These are phyloP conservation scores for Anthophora plumipes DNA, from an alignment of 2,888 invertebrate species.

Conservation along the genomic window DNA sequence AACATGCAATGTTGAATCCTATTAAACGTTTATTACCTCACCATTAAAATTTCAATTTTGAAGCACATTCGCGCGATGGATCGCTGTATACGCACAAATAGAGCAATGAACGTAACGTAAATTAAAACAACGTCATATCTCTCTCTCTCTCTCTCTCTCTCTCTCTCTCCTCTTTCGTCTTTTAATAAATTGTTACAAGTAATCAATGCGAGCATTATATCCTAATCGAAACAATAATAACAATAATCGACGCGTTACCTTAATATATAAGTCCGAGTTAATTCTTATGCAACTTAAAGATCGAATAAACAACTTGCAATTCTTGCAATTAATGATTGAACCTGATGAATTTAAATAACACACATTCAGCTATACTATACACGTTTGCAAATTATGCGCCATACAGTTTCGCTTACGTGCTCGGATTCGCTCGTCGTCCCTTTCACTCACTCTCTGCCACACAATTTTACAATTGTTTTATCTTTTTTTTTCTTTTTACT, in stretches of 20 bases:
- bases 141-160: conserved; percentile 6
- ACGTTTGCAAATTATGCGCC: conserved; percentile 43
- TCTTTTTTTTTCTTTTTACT: not conserved
- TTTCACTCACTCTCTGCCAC: conserved; percentile 30
- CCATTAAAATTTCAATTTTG: conserved; percentile 68
- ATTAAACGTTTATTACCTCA: conserved; percentile 75
- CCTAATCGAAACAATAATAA: conserved; percentile 41
- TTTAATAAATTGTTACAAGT: conserved; percentile 36
- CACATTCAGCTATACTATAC: conserved; percentile 30
- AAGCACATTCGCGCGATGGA: conserved; percentile 63
- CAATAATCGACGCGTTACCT: conserved; percentile 55
- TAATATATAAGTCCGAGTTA: conserved; percentile 41
- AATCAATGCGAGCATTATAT: conserved; percentile 34
- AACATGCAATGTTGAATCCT: conserved; percentile 59
- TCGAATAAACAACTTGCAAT: not conserved
- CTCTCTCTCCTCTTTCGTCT: conserved; percentile 22
- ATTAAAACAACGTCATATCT: conserved; percentile 48
- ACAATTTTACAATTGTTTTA: conserved; percentile 53
- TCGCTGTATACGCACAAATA: conserved; percentile 57
- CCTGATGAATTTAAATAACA: conserved; percentile 11
- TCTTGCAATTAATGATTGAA: not conserved
- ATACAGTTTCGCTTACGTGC: conserved; percentile 30
- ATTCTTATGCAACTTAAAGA: conserved; percentile 13
- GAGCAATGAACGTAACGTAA: conserved; percentile 63
- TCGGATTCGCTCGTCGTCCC: conserved; percentile 48